Percentiles rank a stretch among this genome's conserved stretches.
phyloP scores from a whole-genome alignment of 1,140 invertebrate species.

The Rhynchophorus ferrugineus region DNA sequence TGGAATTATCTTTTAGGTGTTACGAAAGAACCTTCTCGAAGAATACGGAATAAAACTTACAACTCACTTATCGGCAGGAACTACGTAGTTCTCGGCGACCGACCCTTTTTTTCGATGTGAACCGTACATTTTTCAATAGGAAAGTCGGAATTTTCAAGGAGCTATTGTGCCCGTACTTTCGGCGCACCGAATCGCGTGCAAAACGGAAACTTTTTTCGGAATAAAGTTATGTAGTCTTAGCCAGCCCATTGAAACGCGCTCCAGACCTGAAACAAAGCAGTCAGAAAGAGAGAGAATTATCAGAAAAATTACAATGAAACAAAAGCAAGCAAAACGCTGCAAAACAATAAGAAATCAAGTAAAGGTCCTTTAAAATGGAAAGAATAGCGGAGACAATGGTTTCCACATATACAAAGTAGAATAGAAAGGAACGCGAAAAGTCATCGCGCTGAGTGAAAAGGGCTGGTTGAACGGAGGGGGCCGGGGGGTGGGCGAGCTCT shows the following conservation, averaged over 20 bases:
- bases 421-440: slow-evolving; percentile 33
- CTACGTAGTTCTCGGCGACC: no score
- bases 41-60: no score
- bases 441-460: slow-evolving; percentile 25
- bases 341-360: slow-evolving; percentile 28
- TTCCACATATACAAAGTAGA: slow-evolving; percentile 34
- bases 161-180: neutral
- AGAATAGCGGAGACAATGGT: slow-evolving; percentile 32
- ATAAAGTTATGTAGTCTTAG: slow-evolving; percentile 3
- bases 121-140: neutral
- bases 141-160: neutral
- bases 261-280: slow-evolving; percentile 11
- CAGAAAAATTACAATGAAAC: slow-evolving; percentile 27
- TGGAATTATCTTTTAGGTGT: no score
- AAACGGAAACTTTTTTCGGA: slow-evolving; percentile 5
- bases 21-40: no score
- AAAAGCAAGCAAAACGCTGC: slow-evolving; percentile 25
- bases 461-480: slow-evolving; percentile 7
- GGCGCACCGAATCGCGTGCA: neutral
- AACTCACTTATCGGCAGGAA: no score
- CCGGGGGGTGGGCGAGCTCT: slow-evolving; percentile 11
- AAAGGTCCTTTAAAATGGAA: slow-evolving; percentile 28
- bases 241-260: neutral
- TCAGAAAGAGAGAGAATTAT: slow-evolving; percentile 18
- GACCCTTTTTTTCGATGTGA: no score